A percentile compares a stretch with the other conserved stretches of the same genome.
Conservation (phyloP, 1,140 invertebrate species). For the Cataglyphis hispanica region DNA sequence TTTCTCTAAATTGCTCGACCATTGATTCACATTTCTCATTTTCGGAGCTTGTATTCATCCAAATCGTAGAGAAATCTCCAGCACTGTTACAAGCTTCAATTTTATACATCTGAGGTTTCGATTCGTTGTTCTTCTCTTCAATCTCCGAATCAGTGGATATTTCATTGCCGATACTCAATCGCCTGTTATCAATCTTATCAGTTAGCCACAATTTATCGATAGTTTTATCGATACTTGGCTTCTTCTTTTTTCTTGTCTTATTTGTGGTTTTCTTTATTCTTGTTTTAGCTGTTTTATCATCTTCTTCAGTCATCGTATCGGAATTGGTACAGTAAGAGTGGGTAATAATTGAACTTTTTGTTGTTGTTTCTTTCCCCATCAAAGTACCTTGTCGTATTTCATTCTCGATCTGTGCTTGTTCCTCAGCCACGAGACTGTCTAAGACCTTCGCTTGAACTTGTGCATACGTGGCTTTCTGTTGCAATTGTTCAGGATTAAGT, state of each 20-base stretch:
- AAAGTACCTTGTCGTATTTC: slow-evolving; percentile 78
- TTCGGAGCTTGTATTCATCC: slow-evolving; percentile 67
- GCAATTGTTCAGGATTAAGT: slow-evolving; percentile 80
- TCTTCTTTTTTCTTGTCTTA: slow-evolving; percentile 71
- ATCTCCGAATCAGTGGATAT: slow-evolving; percentile 1
- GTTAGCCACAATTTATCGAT: slow-evolving; percentile 33
- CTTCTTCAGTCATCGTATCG: slow-evolving; percentile 22
- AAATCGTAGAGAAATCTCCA: slow-evolving; percentile 81
- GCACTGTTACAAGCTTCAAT: slow-evolving; percentile 83
- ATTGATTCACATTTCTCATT: slow-evolving; percentile 7
- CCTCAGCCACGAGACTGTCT: slow-evolving; percentile 85
- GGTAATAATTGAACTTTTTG: neutral
- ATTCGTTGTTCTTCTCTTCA: neutral
- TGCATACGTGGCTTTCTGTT: slow-evolving; percentile 80
- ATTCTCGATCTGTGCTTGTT: slow-evolving; percentile 83
- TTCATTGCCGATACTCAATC: neutral
- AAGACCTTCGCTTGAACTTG: slow-evolving; percentile 84
- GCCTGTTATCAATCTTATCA: neutral
- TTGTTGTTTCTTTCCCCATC: slow-evolving; percentile 67
- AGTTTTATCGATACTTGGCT: slow-evolving; percentile 32
- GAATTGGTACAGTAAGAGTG: slow-evolving; percentile 19
- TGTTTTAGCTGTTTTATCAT: slow-evolving; percentile 52
- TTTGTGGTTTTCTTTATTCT: slow-evolving; percentile 62
- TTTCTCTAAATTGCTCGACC: slow-evolving; percentile 81
- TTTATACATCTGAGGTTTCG: slow-evolving; percentile 72